These are phyloP conservation scores for Cossypha polioptera DNA, from an alignment of 2,797 vertebrate species.

Conservation along the genomic window DNA sequence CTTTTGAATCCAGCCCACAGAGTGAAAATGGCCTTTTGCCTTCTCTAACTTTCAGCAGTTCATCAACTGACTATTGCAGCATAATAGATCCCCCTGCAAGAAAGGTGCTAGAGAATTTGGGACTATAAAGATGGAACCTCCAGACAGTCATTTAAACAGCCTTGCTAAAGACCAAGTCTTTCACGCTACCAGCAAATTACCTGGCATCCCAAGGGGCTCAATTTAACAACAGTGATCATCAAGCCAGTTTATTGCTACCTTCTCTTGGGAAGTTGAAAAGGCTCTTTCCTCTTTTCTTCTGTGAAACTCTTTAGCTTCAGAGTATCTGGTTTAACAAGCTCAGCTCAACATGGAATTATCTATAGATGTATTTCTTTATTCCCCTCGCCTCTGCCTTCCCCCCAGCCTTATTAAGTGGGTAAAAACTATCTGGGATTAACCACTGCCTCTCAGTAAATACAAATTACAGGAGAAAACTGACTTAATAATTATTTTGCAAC, in stretches of 20 bases:
- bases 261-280: constrained; percentile 42
- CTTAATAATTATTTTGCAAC: neutral
- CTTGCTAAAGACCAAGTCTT: constrained; percentile 29
- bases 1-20: constrained; percentile 49
- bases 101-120: constrained; percentile 40
- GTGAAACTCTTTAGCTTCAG: constrained; percentile 41
- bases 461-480: neutral
- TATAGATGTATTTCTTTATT: constrained; percentile 18
- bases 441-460: neutral
- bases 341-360: constrained; percentile 42
- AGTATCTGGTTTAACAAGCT: constrained; percentile 47
- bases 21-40: constrained; percentile 67
- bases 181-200: neutral
- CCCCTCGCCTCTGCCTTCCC: neutral
- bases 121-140: constrained; percentile 31
- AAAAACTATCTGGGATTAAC: neutral
- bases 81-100: constrained; percentile 34
- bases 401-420: neutral
- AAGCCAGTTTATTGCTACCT: constrained; percentile 49
- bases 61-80: constrained; percentile 41
- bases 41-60: constrained; percentile 36
- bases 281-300: constrained; percentile 34
- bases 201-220: constrained; percentile 15
- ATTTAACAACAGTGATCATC: constrained; percentile 40
- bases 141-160: constrained; percentile 33